Conservation (phyloP, 2,113 vertebrate genomes). For the Amphilophus citrinellus region DNA sequence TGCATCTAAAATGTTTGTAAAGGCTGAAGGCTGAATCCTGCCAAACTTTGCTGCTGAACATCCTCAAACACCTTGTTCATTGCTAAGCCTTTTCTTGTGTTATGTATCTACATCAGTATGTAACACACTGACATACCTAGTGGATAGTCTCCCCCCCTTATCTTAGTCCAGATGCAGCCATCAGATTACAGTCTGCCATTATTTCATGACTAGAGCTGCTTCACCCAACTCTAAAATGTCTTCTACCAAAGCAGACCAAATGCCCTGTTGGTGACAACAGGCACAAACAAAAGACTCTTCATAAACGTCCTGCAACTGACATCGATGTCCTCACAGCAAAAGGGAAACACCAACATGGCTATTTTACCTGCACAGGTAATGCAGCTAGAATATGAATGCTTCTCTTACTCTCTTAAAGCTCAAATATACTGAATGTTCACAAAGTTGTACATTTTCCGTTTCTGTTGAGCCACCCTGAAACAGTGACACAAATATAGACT, state of each 20-base stretch:
- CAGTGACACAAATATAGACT: not conserved
- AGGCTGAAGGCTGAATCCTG: not conserved
- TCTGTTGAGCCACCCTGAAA: not conserved
- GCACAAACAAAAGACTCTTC: not conserved
- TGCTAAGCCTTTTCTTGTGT: too few relatives aligned
- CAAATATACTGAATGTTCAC: too few relatives aligned
- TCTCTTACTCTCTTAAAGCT: too few relatives aligned
- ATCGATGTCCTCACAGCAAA: not conserved
- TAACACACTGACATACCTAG: not conserved
- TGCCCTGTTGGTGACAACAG: not conserved
- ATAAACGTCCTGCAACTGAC: not conserved
- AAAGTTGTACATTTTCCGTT: not conserved
- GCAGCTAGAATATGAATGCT: not conserved
- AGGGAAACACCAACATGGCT: not conserved
- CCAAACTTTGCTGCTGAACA: not conserved
- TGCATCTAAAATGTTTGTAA: too few relatives aligned
- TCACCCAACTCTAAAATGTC: not conserved
- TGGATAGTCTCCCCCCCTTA: not conserved
- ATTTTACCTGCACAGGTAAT: not conserved
- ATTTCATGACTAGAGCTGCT: not conserved
- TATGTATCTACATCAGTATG: not conserved
- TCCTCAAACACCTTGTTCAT: too few relatives aligned
- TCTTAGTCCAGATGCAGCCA: not conserved
- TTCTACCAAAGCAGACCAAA: not conserved
- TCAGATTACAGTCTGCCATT: not conserved